Base-by-base conservation (phyloP, 2,113 vertebrate genomes). In the Excalfactoria chinensis region DNA sequence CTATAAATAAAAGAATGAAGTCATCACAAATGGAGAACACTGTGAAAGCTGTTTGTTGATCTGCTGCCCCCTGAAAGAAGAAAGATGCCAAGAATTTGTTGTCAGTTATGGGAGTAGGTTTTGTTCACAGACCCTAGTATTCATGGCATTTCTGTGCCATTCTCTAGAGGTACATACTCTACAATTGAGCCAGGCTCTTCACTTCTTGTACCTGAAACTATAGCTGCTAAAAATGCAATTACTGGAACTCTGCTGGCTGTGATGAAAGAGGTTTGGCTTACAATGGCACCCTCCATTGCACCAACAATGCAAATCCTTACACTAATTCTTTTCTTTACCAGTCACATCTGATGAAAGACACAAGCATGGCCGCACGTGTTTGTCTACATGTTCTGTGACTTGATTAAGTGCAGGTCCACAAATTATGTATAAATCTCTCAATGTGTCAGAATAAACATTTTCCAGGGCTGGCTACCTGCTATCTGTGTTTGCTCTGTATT, bases 401-500 rank as follows among this genome's bases (percentile, higher is more conserved):
- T 66, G 23, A 66, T 88, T 70, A 86, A 73, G 11, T 59, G 9
- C 0, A 1, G 11, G 44, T 70, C 68, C 60, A 53, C 14, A 63
- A 30, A 25, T 71, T 63, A 12, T 23, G 21, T 70, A 48, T 72
- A 92, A 90, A 82, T 71, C 28, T 84, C 37, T 79, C 49, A 49
- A 7, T 46, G 28, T 79, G 79, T 62, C 70, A 92, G 77, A 90
- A 82, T 71, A 86, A 88, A 73, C 5, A 15, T 72, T 86, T 92
- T 76, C 0, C 0, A 67, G 25, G 35, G 25, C 35, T 89, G 80
- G 55, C 73, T 93, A 70, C 77, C 79, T 2, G 3, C 6, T 91
- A 66, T 80, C 84, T 94, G 68, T 72, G 10, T 92, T 88, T 90
- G 53, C 35, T 90, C 90, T 90, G 12, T 56, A 69, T 75, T 53